Evolutionary conservation across 1,140 invertebrate genomes (phyloP), one percentile per base, ranked within the genome.

Genomic region (Pygmarrhopalites habei): DNA sequence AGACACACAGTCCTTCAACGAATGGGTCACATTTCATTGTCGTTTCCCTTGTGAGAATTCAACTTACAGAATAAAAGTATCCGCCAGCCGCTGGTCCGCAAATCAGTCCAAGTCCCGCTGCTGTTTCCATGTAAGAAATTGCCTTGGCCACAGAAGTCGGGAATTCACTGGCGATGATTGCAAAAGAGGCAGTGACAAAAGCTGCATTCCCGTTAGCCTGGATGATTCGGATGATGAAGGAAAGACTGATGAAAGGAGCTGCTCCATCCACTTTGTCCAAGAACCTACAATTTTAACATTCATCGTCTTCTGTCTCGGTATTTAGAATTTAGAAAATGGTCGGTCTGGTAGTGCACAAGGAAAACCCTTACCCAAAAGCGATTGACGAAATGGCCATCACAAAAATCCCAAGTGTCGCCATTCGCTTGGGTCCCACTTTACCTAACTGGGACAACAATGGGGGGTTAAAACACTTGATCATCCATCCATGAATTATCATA

Each of bases 61-160:
- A 39, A 39, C 10, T 10, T 39, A 39, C 17, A 39, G 17, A 39
- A 39, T 39, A 7, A 39, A 39, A 39, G 17, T 10, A 7, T 2
- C 89, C 90, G 1, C 90, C 90, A 12, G 92, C 79, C 1, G 88
- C 89, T 0, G 90, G 90, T 1, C 90, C 90, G 4, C 88, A 86
- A 55, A 92, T 92, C n/a, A 90, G 80, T 1, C 92, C 92, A 0
- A 95, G 74, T 0, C 91, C 92, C 74, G 90, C 92, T 73, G 89
- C 93, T 1, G 90, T 92, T 76, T 95, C 92, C 66, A 95, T 75
- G 0, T 85, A 84, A 1, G 87, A 81, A 72, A 85, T 82, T 41
- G 82, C 78, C 1, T 81, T 80, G 0, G 81, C 77, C 15, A 85
- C 79, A 58, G 79, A 73, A 12, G 77, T 72, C 3, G 83, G 92